A percentile compares a stretch with the other conserved stretches of the same genome.
Conservation (phyloP, 2,113 vertebrate genomes). For the Cranoglanis bouderius region DNA sequence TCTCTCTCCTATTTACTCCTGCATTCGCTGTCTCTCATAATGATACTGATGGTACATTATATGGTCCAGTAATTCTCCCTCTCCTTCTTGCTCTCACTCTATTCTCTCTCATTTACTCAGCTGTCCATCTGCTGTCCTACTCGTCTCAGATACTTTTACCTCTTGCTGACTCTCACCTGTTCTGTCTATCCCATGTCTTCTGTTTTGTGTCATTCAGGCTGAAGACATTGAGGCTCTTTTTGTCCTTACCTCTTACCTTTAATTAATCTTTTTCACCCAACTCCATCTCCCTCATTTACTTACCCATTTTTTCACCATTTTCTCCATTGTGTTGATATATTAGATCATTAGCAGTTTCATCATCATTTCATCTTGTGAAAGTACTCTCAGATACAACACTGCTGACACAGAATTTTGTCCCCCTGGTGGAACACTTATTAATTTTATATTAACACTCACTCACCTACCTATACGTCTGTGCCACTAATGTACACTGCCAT, state of each 20-base stretch:
- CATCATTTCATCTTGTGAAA: conserved; percentile 55
- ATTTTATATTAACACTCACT: conserved; percentile 7
- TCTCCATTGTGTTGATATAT: conserved; percentile 61
- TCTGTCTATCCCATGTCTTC: conserved; percentile 11
- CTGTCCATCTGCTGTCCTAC: conserved; percentile 36
- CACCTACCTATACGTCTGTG: not conserved
- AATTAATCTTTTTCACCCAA: not conserved
- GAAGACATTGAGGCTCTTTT: not conserved
- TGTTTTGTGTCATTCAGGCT: not conserved
- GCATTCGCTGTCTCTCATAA: conserved; percentile 27
- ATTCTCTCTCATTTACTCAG: conserved; percentile 35
- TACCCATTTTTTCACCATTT: conserved; percentile 18
- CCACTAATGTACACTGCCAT: not conserved
- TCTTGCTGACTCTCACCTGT: conserved; percentile 15
- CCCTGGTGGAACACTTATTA: not conserved
- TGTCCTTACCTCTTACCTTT: not conserved
- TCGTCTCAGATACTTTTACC: conserved; percentile 31
- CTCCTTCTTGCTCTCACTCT: conserved; percentile 15
- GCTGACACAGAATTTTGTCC: conserved; percentile 10
- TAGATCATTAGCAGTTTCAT: conserved; percentile 64
- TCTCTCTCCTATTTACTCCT: conserved; percentile 3
- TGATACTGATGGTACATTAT: conserved; percentile 56
- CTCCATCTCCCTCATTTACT: conserved; percentile 38
- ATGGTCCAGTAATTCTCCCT: conserved; percentile 45
- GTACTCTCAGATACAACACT: conserved; percentile 43